Evolutionary conservation across 2,888 invertebrate genomes (phyloP).

Genomic region (Cheilosia scutellata): DNA sequence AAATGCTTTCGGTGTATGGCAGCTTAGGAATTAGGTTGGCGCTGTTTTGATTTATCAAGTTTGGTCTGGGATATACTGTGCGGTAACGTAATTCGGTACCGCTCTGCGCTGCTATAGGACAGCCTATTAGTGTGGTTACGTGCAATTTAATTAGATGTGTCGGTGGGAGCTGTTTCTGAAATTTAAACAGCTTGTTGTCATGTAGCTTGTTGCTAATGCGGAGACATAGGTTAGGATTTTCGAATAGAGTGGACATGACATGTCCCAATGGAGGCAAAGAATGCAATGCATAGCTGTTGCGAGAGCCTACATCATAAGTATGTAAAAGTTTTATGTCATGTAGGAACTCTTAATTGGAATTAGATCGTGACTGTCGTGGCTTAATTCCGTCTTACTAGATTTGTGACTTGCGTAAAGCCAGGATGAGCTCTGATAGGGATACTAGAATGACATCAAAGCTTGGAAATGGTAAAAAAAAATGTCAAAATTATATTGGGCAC

Average conservation of each 20-base stretch:
- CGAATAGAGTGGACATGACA: constrained; percentile 10
- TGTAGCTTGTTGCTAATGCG: neutral
- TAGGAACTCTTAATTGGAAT: neutral
- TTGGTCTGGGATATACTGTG: constrained; percentile 4
- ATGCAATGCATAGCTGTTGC: neutral
- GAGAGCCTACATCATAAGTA: constrained; percentile 2
- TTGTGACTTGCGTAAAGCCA: too few relatives aligned
- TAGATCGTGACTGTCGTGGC: neutral
- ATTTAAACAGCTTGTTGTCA: neutral
- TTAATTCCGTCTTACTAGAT: neutral
- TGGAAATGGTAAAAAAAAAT: too few relatives aligned
- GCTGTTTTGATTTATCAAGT: constrained; percentile 29
- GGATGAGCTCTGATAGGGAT: too few relatives aligned
- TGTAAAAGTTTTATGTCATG: neutral
- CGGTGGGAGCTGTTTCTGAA: neutral
- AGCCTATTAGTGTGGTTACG: constrained; percentile 35
- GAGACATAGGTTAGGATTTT: constrained; percentile 7
- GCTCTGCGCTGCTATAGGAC: neutral
- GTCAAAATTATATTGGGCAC: too few relatives aligned
- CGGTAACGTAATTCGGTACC: constrained; percentile 38
- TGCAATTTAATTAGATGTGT: constrained; percentile 47
- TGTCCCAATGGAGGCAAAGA: constrained; percentile 9
- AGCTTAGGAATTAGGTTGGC: constrained; percentile 35
- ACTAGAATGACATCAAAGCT: too few relatives aligned
- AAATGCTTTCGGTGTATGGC: neutral